Conservation (phyloP, 2,797 vertebrate species). For the Enteromius trimaculatus region DNA sequence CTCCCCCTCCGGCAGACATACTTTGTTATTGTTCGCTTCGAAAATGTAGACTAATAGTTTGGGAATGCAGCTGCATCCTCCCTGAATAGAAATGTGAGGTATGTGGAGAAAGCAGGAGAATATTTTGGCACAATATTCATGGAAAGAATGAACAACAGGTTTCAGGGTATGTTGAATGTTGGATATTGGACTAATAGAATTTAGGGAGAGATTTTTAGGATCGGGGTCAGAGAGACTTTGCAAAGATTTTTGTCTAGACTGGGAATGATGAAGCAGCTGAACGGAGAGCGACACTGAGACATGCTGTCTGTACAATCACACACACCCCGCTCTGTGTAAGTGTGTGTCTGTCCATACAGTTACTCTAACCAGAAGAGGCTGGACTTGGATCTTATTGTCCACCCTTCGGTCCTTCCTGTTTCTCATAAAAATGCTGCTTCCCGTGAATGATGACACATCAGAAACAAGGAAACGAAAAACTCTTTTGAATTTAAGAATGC, state of each 20-base stretch:
- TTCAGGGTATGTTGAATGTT: background rate
- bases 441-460: conserved; percentile 3
- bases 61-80: conserved; percentile 52
- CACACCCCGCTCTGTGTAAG: background rate
- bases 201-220: conserved; percentile 14
- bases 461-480: background rate
- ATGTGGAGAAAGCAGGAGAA: conserved; percentile 21
- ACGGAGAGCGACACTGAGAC: conserved; percentile 21
- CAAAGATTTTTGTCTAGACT: conserved; percentile 3
- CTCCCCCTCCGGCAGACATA: background rate
- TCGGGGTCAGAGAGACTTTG: background rate
- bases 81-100: conserved; percentile 30
- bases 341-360: conserved; percentile 14
- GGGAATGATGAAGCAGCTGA: conserved; percentile 28
- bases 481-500: background rate
- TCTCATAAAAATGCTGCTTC: background rate
- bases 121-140: conserved; percentile 27
- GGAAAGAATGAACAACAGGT: conserved; percentile 50
- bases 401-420: background rate
- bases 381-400: background rate
- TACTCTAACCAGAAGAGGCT: conserved; percentile 26
- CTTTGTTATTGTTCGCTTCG: conserved; percentile 16
- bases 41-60: conserved; percentile 47
- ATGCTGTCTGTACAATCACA: conserved; percentile 10
- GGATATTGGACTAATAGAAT: background rate